Conservation (phyloP, 2,888 invertebrate genomes). For the Andrena camellia region DNA sequence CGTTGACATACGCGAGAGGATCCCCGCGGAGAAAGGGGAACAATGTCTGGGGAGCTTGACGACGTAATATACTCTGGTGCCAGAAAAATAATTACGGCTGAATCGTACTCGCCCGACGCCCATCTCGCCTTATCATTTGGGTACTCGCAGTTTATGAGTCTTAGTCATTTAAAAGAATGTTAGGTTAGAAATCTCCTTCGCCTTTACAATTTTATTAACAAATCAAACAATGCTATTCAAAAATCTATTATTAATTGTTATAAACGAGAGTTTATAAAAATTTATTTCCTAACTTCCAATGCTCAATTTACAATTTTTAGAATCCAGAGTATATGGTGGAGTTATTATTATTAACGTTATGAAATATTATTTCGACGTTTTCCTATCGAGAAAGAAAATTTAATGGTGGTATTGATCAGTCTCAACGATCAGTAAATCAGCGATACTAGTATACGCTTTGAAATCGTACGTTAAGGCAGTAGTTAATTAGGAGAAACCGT, state of each 20-base stretch:
- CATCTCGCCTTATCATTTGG: not conserved
- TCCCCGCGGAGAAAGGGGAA: not conserved
- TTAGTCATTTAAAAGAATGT: not conserved
- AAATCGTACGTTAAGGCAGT: constrained; percentile 14
- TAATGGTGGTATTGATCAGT: not conserved
- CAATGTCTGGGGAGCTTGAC: not conserved
- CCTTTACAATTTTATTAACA: not conserved
- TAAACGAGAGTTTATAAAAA: not conserved
- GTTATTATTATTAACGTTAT: too few species aligned
- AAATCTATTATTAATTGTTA: not conserved
- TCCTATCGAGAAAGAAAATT: not conserved
- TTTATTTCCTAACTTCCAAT: not conserved
- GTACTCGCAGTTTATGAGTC: not conserved
- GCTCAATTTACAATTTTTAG: not conserved
- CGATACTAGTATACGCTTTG: not conserved
- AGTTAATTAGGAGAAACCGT: constrained; percentile 35
- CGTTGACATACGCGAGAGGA: constrained; percentile 23
- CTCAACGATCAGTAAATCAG: not conserved
- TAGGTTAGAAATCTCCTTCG: not conserved
- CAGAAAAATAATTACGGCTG: constrained; percentile 5
- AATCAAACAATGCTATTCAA: not conserved
- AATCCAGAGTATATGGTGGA: not conserved
- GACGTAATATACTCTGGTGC: not conserved
- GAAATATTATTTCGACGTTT: not conserved
- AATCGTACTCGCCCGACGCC: too few species aligned